Percentiles rank a stretch among this genome's conserved stretches.
Conservation (phyloP, 2,113 vertebrate species). For the Turdus rufiventris region DNA sequence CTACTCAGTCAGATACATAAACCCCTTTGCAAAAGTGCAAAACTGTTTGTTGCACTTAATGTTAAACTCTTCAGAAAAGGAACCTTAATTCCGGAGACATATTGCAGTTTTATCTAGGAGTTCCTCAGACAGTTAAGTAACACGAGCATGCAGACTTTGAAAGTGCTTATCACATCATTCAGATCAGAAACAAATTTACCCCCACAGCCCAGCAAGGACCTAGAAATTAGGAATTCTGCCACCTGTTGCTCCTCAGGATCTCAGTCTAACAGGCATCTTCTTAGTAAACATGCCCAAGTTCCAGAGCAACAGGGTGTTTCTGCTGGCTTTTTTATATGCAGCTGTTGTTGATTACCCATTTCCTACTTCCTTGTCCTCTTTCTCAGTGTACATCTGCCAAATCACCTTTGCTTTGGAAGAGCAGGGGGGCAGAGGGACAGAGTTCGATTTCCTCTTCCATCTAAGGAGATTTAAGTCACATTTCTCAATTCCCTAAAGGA, state of each 20-base stretch:
- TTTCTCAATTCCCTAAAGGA: background rate
- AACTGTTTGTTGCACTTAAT: background rate
- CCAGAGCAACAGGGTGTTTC: background rate
- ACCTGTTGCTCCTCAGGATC: background rate
- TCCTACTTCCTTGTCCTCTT: background rate
- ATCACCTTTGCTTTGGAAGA: background rate
- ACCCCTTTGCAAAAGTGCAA: background rate
- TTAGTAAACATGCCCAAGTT: background rate
- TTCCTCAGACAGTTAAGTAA: background rate
- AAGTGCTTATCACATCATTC: background rate
- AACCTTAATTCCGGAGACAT: background rate
- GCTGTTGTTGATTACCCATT: background rate
- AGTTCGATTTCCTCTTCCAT: background rate
- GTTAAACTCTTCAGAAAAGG: background rate
- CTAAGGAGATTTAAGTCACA: background rate
- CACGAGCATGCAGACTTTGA: background rate
- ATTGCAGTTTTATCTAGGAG: background rate
- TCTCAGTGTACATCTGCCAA: background rate
- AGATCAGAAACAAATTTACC: background rate
- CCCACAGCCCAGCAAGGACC: background rate
- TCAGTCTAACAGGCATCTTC: background rate
- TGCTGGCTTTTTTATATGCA: background rate
- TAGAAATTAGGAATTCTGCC: background rate
- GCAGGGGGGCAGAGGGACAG: rapidly evolving
- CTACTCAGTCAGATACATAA: background rate